phyloP scores from a whole-genome alignment of 2,888 invertebrate genomes.

The Prionchulus punctatus region DNA sequence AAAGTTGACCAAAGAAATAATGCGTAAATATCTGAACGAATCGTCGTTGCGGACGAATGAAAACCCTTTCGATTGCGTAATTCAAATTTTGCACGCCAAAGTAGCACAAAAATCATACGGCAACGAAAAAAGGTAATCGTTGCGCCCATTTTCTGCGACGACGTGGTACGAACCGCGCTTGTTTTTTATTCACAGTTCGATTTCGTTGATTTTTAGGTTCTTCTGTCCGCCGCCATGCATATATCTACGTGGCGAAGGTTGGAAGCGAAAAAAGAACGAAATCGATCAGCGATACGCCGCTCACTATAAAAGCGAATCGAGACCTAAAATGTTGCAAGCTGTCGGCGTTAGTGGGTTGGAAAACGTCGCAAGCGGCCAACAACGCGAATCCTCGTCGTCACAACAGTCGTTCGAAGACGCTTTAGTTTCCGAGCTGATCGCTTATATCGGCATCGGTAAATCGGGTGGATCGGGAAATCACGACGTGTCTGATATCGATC shows the following conservation, averaged over 20 bases:
- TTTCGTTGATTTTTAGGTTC: slow-evolving; percentile 52
- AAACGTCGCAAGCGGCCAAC: slow-evolving; percentile 38
- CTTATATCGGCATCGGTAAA: slow-evolving; percentile 95
- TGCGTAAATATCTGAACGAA: slow-evolving; percentile 68
- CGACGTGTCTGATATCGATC: not conserved
- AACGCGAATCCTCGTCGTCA: not conserved
- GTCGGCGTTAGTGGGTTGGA: not conserved
- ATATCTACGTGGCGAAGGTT: slow-evolving; percentile 92
- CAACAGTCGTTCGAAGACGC: slow-evolving; percentile 12
- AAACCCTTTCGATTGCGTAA: slow-evolving; percentile 58
- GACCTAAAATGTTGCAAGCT: too few relatives aligned
- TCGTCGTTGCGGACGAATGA: slow-evolving; percentile 6
- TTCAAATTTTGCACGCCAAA: slow-evolving; percentile 94
- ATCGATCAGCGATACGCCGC: slow-evolving; percentile 42
- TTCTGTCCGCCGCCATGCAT: slow-evolving; percentile 99
- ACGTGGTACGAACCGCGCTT: not conserved
- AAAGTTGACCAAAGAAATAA: slow-evolving; percentile 67
- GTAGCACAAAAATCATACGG: slow-evolving; percentile 99
- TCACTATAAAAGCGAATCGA: not conserved
- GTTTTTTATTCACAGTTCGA: not conserved
- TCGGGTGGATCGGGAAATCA: too few relatives aligned
- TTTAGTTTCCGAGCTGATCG: slow-evolving; percentile 55
- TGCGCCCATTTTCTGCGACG: too few relatives aligned
- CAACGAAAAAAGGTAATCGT: slow-evolving; percentile 78
- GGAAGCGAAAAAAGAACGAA: slow-evolving; percentile 84